Conservation (phyloP, 2,888 invertebrate species). For the Drosophila lutescens region DNA sequence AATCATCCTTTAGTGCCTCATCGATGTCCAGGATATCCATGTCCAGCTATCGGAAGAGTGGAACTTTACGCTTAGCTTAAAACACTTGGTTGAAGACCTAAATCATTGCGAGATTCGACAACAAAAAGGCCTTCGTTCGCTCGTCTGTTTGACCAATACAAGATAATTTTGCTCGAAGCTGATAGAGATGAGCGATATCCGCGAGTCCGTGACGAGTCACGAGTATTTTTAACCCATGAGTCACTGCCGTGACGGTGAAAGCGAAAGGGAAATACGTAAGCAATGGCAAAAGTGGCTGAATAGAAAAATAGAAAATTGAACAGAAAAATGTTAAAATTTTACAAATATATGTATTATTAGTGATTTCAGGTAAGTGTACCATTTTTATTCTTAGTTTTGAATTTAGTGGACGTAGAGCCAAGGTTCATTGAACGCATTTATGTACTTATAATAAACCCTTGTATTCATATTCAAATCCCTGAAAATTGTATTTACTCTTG, state of each 20-base stretch:
- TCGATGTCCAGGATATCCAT: conserved; percentile 84
- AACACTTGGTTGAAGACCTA: conserved; percentile 32
- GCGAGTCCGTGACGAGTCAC: conserved; percentile 12
- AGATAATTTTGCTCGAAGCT: conserved; percentile 41
- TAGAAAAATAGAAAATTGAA: neutral
- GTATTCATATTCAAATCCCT: too few relatives aligned
- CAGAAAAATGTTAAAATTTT: neutral
- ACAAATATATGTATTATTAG: too few relatives aligned
- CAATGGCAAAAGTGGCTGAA: neutral
- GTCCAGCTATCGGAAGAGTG: conserved; percentile 45
- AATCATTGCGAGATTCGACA: conserved; percentile 41
- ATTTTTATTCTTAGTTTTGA: too few relatives aligned
- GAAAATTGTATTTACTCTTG: too few relatives aligned
- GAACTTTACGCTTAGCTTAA: conserved; percentile 34
- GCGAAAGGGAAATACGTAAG: neutral
- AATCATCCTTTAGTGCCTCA: conserved; percentile 84
- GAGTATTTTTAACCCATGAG: conserved; percentile 7
- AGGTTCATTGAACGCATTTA: too few relatives aligned
- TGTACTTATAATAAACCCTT: too few relatives aligned
- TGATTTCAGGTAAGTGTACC: too few relatives aligned
- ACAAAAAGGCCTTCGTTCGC: conserved; percentile 40
- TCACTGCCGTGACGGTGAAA: conserved; percentile 12
- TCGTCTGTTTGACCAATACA: conserved; percentile 36
- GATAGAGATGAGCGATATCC: conserved; percentile 15
- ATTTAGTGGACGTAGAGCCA: too few relatives aligned